Conservation (phyloP, 2,797 vertebrate genomes). For the Cynodonichthys magdalenae region DNA sequence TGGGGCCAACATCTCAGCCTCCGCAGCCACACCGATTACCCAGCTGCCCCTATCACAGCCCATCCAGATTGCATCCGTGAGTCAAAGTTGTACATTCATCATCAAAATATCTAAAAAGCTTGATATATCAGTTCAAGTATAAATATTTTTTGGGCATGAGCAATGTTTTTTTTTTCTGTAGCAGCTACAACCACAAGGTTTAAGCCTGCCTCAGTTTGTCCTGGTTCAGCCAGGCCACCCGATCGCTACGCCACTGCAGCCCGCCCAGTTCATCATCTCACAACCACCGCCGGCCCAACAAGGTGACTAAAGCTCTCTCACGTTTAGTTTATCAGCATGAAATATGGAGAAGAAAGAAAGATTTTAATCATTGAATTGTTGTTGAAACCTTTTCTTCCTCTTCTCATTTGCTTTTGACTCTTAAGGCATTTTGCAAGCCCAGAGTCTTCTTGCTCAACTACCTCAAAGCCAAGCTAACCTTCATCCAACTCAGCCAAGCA, state of each 20-base stretch:
- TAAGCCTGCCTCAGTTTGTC: conserved; percentile 97
- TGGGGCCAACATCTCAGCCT: conserved; percentile 96
- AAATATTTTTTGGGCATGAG: too few relatives aligned
- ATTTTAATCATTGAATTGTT: background rate
- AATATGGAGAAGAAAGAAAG: background rate
- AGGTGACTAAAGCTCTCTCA: conserved; percentile 77
- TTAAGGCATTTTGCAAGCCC: conserved; percentile 95
- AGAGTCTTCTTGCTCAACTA: conserved; percentile 98
- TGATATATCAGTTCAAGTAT: background rate
- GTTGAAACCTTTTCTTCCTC: background rate
- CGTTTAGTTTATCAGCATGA: conserved; percentile 3
- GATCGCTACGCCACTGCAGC: conserved; percentile 90
- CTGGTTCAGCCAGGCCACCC: conserved; percentile 92
- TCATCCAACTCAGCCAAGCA: conserved; percentile 97
- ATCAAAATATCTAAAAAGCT: conserved; percentile 6
- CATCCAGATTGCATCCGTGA: conserved; percentile 94
- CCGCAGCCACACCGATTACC: conserved; percentile 95
- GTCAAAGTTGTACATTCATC: conserved; percentile 14
- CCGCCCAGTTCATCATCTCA: conserved; percentile 98
- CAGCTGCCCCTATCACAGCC: conserved; percentile 97
- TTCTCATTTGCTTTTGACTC: conserved; percentile 4
- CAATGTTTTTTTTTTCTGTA: conserved; percentile 72
- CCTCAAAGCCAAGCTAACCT: conserved; percentile 99
- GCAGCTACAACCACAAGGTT: conserved; percentile 95
- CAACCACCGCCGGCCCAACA: conserved; percentile 95